Percentiles rank a stretch among this genome's conserved stretches.
phyloP scores from a whole-genome alignment of 53 echinoderm and acorn worm species.

The Crossaster papposus region DNA sequence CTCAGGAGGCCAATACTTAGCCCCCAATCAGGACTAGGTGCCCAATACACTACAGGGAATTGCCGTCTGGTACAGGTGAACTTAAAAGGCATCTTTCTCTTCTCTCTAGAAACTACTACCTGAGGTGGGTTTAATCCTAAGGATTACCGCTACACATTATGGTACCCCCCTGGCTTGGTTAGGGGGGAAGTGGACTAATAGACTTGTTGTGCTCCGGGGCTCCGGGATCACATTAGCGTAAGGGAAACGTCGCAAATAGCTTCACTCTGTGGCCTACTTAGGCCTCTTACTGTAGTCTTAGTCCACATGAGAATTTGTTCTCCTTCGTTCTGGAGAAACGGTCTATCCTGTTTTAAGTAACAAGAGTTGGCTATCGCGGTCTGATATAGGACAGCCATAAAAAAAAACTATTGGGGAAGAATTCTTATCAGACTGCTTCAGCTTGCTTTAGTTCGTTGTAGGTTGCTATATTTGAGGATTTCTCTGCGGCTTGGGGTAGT shows the following conservation, averaged over 20 bases:
- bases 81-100: neutral
- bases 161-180: constrained; percentile 22
- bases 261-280: constrained; percentile 45
- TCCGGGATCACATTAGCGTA: constrained; percentile 1
- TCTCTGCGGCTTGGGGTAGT: neutral
- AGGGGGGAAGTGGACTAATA: constrained; percentile 52
- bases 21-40: neutral
- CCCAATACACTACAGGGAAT: neutral
- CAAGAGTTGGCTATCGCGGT: too few relatives aligned
- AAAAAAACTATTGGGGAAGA: neutral
- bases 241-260: constrained; percentile 43
- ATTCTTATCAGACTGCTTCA: neutral
- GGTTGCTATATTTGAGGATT: neutral
- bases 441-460: neutral
- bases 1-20: constrained; percentile 32
- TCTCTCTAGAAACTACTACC: neutral
- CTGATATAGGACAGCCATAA: neutral
- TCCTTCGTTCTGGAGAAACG: neutral
- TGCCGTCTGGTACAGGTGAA: constrained; percentile 53
- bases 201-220: constrained; percentile 46
- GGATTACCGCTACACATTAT: constrained; percentile 57
- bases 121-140: constrained; percentile 41
- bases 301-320: neutral
- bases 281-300: too few relatives aligned
- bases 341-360: too few relatives aligned